These are phyloP conservation scores for Elgaria multicarinata DNA, from an alignment of 2,113 vertebrate species.

Conservation along the genomic window DNA sequence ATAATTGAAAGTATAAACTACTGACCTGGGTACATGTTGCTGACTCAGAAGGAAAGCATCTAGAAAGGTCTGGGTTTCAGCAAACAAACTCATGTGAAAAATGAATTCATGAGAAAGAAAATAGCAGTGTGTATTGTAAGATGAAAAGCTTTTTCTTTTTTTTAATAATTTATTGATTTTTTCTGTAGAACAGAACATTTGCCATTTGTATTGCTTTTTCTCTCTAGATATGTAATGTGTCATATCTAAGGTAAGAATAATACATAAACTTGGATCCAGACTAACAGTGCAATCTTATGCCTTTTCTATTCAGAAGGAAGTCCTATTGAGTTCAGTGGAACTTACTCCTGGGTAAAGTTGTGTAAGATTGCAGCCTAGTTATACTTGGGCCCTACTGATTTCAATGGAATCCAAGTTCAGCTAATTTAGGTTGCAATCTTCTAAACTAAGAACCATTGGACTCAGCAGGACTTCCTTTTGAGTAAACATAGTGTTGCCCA, in stretches of 20 bases:
- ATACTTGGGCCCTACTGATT: background rate
- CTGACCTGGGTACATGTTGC: background rate
- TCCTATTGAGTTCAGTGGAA: background rate
- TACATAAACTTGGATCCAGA: background rate
- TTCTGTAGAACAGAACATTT: background rate
- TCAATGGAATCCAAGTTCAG: no score
- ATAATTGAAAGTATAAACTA: background rate
- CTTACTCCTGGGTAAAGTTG: background rate
- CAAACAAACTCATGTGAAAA: background rate
- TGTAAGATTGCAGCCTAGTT: background rate
- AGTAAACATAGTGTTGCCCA: background rate
- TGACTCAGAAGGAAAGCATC: slow-evolving; percentile 28
- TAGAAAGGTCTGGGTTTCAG: slow-evolving; percentile 10
- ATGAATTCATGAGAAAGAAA: background rate
- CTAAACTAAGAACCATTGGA: background rate
- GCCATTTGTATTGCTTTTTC: background rate
- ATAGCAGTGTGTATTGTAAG: background rate
- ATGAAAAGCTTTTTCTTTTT: background rate
- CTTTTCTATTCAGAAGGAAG: background rate
- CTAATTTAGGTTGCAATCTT: background rate
- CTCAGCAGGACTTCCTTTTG: background rate
- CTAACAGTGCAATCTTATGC: background rate
- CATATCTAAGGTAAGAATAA: background rate
- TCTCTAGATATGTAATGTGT: background rate
- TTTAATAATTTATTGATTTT: background rate